phyloP scores from a whole-genome alignment of 2,113 vertebrate species.

The Pseudorhombus dupliciocellatus region DNA sequence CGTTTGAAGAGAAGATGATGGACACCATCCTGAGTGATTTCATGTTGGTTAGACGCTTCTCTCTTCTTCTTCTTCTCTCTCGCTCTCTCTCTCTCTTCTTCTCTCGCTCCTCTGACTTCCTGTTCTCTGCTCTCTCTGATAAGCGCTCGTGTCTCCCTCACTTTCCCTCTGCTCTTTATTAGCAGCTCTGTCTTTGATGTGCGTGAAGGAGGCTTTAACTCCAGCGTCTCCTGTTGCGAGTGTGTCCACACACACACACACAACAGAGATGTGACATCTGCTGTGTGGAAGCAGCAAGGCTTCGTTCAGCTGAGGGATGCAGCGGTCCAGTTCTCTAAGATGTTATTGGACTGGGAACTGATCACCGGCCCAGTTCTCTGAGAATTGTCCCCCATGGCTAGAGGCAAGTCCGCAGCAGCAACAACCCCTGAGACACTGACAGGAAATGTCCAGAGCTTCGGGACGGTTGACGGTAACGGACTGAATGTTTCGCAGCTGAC shows the following conservation, averaged over 20 bases:
- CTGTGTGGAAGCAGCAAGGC: background rate
- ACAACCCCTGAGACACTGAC: too few relatives aligned
- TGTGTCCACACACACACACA: background rate
- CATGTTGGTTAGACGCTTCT: background rate
- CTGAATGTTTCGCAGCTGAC: too few relatives aligned
- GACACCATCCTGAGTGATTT: too few relatives aligned
- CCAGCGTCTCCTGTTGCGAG: background rate
- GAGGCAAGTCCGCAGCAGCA: too few relatives aligned
- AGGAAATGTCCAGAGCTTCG: too few relatives aligned
- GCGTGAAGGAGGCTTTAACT: slow-evolving; percentile 19
- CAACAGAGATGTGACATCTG: too few relatives aligned
- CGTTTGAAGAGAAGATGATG: too few relatives aligned
- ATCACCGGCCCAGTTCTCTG: background rate
- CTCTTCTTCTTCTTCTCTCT: background rate
- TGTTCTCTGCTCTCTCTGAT: slow-evolving; percentile 5
- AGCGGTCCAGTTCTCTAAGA: background rate
- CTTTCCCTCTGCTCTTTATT: slow-evolving; percentile 6
- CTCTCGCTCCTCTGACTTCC: too few relatives aligned
- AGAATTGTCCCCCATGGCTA: too few relatives aligned
- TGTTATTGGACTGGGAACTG: background rate
- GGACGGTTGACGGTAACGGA: too few relatives aligned
- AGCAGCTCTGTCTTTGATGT: slow-evolving; percentile 27
- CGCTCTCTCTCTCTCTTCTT: background rate
- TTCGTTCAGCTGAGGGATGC: slow-evolving; percentile 6
- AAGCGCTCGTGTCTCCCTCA: background rate